These are phyloP conservation scores for Semaprochilodus insignis DNA, from an alignment of 2,797 vertebrate species.

Conservation along the genomic window DNA sequence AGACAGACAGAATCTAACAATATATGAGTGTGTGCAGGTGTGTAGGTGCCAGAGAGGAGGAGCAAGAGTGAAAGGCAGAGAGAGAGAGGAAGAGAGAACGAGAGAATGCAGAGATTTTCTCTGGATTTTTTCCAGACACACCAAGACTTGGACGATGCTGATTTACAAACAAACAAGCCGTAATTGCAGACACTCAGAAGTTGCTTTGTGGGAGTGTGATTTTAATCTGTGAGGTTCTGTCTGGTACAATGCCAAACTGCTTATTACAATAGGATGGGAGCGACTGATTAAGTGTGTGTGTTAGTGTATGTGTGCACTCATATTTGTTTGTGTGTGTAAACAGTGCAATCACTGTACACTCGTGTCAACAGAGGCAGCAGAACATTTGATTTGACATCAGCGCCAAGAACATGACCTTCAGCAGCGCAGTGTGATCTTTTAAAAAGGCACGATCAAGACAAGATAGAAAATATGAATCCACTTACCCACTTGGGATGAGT, in stretches of 20 bases:
- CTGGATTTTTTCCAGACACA: conserved; percentile 7
- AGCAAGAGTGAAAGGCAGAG: background rate
- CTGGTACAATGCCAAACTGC: conserved; percentile 33
- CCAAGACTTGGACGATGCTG: background rate
- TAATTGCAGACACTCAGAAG: conserved; percentile 42
- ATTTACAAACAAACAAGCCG: conserved; percentile 32
- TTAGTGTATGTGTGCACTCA: conserved; percentile 5
- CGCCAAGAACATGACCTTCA: conserved; percentile 33
- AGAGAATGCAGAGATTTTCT: background rate
- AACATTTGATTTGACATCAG: background rate
- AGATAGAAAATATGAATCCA: conserved; percentile 41
- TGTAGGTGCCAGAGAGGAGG: too few relatives aligned
- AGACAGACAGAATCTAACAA: too few relatives aligned
- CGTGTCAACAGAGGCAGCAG: conserved; percentile 21
- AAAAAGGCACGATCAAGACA: conserved; percentile 26
- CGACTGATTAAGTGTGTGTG: conserved; percentile 23
- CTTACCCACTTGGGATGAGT: conserved; percentile 80
- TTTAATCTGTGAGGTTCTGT: conserved; percentile 14
- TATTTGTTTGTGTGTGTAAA: conserved; percentile 14
- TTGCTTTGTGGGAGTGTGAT: conserved; percentile 31
- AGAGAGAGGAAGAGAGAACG: background rate
- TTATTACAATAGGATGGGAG: conserved; percentile 27
- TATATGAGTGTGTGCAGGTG: too few relatives aligned
- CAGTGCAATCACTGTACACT: conserved; percentile 4
- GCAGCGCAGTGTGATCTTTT: conserved; percentile 26